Evolutionary conservation across 1,140 invertebrate species (phyloP).

Genomic region (Caligus rogercresseyi): DNA sequence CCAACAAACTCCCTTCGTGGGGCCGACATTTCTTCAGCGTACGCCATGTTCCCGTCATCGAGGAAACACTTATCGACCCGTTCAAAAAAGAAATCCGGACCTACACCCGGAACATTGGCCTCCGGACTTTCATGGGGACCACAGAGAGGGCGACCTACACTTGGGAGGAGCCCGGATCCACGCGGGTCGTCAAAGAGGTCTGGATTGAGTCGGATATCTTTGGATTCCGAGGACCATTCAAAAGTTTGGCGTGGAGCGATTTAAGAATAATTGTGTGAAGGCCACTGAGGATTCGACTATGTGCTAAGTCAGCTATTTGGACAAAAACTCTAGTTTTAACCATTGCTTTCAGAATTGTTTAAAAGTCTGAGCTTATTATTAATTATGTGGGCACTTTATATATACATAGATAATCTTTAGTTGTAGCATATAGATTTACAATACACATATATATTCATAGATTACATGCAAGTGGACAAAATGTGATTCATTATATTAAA

Average conservation of each 20-base stretch:
- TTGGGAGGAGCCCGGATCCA: not conserved
- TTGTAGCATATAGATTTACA: too few species aligned
- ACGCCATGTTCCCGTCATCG: constrained; percentile 28
- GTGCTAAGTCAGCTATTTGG: constrained; percentile 7
- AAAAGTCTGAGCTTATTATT: too few species aligned
- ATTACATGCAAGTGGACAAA: too few species aligned
- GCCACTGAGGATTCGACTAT: constrained; percentile 15
- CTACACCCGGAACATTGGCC: constrained; percentile 31
- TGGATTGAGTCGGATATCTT: constrained; percentile 16
- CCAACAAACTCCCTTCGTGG: constrained; percentile 30
- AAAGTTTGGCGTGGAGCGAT: constrained; percentile 16
- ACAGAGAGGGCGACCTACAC: not conserved
- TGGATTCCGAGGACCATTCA: constrained; percentile 16
- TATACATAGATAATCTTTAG: too few species aligned
- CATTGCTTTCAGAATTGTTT: too few species aligned
- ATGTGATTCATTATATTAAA: too few species aligned
- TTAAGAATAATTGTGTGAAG: constrained; percentile 18
- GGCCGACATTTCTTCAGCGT: constrained; percentile 28
- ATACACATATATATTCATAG: too few species aligned
- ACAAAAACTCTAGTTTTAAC: too few species aligned
- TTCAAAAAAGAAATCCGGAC: constrained; percentile 29
- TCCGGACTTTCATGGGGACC: constrained; percentile 28
- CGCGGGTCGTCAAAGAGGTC: constrained; percentile 3
- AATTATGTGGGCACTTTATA: too few species aligned
- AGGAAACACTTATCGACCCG: constrained; percentile 32